These are phyloP conservation scores for Lasaia peninsularis DNA, from an alignment of 1,140 invertebrate species.

Conservation along the genomic window DNA sequence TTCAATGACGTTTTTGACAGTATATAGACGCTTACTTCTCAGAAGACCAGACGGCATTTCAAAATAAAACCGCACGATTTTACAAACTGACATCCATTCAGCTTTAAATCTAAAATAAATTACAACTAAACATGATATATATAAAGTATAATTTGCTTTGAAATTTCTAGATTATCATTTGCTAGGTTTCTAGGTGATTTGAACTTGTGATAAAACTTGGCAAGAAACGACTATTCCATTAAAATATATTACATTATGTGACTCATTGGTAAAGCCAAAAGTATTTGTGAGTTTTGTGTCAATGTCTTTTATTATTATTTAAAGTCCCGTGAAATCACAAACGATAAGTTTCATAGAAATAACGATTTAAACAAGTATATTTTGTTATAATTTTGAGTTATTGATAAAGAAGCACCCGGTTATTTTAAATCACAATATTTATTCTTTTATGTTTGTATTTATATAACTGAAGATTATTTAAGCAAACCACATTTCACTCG, in stretches of 20 bases:
- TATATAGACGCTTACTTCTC: constrained; percentile 11
- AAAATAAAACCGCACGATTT: constrained; percentile 17
- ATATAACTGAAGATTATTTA: too few species aligned
- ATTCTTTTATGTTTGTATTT: too few species aligned
- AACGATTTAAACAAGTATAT: too few species aligned
- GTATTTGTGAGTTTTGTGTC: not conserved
- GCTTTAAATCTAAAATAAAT: not conserved
- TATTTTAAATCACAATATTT: too few species aligned
- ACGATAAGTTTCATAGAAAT: too few species aligned
- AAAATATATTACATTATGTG: constrained; percentile 16
- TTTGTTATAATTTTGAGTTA: too few species aligned
- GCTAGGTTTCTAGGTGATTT: constrained; percentile 25
- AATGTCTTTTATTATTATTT: constrained; percentile 4
- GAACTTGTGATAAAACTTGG: constrained; percentile 34
- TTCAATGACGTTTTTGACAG: constrained; percentile 10
- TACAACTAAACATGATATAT: not conserved
- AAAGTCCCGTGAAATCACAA: too few species aligned
- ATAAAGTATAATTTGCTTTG: constrained; percentile 20
- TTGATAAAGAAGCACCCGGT: too few species aligned
- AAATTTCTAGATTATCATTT: constrained; percentile 15
- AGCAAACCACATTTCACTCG: too few species aligned
- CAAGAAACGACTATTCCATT: constrained; percentile 28
- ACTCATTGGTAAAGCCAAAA: constrained; percentile 21
- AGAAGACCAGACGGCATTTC: constrained; percentile 11
- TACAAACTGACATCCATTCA: not conserved